Conservation (phyloP, 2,113 vertebrate species). For the Cyprinodon brontotheroides region DNA sequence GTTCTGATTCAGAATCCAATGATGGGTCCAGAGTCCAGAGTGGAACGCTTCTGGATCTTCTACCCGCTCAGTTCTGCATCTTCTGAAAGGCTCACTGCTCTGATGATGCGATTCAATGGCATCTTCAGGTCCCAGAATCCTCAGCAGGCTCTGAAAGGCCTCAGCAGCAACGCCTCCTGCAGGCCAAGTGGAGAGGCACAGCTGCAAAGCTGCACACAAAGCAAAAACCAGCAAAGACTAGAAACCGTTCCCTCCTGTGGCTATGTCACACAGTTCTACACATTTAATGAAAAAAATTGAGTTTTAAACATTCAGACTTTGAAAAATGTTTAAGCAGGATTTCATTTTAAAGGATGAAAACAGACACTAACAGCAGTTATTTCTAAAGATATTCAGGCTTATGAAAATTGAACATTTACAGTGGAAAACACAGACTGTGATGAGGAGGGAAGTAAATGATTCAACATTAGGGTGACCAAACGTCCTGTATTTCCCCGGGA, state of each 20-base stretch:
- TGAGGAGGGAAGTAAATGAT: too few species aligned
- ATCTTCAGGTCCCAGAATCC: conserved; percentile 80
- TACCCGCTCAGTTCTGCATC: conserved; percentile 1
- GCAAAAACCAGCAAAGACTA: neutral
- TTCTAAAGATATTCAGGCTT: too few species aligned
- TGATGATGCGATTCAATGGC: conserved; percentile 83
- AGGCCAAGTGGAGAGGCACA: conserved; percentile 65
- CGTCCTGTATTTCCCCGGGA: too few species aligned
- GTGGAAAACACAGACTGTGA: too few species aligned
- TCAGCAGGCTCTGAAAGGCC: conserved; percentile 81
- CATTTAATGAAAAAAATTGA: too few species aligned
- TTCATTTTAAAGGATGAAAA: too few species aligned
- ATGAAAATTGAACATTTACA: too few species aligned
- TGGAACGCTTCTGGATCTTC: neutral
- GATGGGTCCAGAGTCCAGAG: neutral
- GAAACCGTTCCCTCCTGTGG: neutral
- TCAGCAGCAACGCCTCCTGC: conserved; percentile 33
- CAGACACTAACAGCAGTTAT: too few species aligned
- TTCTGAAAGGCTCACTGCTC: conserved; percentile 36
- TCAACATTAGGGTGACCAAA: too few species aligned
- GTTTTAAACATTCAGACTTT: too few species aligned
- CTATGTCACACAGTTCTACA: too few species aligned
- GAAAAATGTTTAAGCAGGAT: too few species aligned
- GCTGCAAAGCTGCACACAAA: conserved; percentile 70
- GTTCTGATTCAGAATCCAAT: neutral